A percentile compares a stretch with the other conserved stretches of the same genome.
phyloP scores from a whole-genome alignment of 2,113 vertebrate species.

The Triplophysa rosa region DNA sequence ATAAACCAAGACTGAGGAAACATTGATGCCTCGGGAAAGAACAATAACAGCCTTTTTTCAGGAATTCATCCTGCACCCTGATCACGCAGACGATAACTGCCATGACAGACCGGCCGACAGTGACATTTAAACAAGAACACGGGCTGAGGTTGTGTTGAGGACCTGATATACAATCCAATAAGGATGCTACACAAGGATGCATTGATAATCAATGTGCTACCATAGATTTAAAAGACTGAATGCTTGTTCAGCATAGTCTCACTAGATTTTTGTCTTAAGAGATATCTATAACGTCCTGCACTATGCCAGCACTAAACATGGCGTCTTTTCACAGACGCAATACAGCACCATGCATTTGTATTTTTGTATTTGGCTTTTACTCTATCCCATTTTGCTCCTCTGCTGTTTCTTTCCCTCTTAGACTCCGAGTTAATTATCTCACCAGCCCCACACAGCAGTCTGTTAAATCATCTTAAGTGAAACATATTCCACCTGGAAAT shows the following conservation, averaged over 20 bases:
- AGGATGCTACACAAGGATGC: constrained; percentile 24
- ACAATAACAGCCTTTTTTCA: constrained; percentile 51
- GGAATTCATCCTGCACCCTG: constrained; percentile 44
- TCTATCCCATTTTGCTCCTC: background rate
- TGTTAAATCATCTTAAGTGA: constrained; percentile 49
- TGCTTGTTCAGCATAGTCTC: constrained; percentile 34
- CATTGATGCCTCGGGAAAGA: constrained; percentile 33
- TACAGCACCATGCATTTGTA: background rate
- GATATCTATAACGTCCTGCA: background rate
- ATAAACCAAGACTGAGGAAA: constrained; percentile 55
- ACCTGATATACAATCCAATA: constrained; percentile 38
- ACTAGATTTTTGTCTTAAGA: constrained; percentile 30
- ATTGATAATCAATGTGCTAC: constrained; percentile 43
- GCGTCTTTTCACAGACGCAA: background rate
- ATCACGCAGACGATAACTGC: constrained; percentile 48
- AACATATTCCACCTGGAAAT: constrained; percentile 55
- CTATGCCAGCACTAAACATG: background rate
- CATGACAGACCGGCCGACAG: constrained; percentile 46
- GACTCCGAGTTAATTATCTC: constrained; percentile 20
- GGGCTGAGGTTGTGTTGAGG: background rate
- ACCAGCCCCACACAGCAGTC: constrained; percentile 17
- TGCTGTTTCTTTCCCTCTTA: background rate
- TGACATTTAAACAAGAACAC: constrained; percentile 15
- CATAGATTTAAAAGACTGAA: constrained; percentile 38
- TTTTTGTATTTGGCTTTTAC: no score